Evolutionary conservation across 2,888 invertebrate species (phyloP), one percentile per base, ranked within the genome.

Genomic region (Epirrhoe alternata): DNA sequence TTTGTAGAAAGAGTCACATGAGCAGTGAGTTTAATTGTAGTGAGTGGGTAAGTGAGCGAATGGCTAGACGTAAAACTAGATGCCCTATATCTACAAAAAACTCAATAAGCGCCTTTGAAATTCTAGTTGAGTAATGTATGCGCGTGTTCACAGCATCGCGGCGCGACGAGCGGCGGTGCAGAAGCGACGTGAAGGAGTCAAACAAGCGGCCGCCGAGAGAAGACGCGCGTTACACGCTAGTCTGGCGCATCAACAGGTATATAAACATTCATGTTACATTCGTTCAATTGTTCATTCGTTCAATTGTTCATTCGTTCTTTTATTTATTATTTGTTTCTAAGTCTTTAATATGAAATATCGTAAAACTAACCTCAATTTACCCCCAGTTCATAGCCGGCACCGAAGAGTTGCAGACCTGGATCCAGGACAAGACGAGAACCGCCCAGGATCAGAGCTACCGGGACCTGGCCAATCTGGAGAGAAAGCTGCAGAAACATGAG

Each of bases 401-500:
- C 0, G 97, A 98, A 69, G 99, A 99, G 87, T 89, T 99, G 8
- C 95, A 96, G 55, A 95, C 95, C 0, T 99, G 99, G 99, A 96
- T 99, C 65, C 94, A 96, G 30, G 99, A 99, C 81, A 99, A 99
- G 89, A 95, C 97, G 59, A 96, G 97, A 82, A 97, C 97, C 0
- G 98, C 98, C 0, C 96, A 96, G 0, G 99, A 99, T 78, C 98
- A 99, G 86, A 98, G 97, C 68, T 99, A 98, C 87, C 94, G 98
- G 16, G 98, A 99, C 81, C 91, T 99, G 16, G 96, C 95, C 49
- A 99, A 99, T 85, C 88, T 98, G 71, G 98, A 98, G 73, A 94
- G 98, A 0, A 99, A 99, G 84, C 89, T 98, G 0, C 98, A 99
- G 88, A 98, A 98, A 82, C 99, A 99, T 83, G 98, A 98, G 86